These are phyloP conservation scores for Poeciliopsis turrubarensis DNA, from an alignment of 2,113 vertebrate genomes.

Conservation along the genomic window DNA sequence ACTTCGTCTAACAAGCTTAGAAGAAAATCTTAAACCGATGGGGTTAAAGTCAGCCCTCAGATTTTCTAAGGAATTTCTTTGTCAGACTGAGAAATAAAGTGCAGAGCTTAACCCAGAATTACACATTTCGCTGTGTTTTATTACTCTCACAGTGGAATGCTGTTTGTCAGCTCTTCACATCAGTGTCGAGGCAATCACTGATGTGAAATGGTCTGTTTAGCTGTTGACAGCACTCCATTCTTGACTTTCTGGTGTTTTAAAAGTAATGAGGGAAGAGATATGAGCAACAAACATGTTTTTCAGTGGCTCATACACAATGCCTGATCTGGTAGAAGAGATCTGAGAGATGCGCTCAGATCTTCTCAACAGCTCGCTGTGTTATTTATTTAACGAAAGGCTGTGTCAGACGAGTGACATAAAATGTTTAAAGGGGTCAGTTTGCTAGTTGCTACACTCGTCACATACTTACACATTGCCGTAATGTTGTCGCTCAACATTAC, in stretches of 20 bases:
- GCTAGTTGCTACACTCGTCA: not conserved
- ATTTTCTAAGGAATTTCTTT: conserved; percentile 61
- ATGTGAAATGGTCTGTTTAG: conserved; percentile 30
- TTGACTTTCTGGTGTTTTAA: conserved; percentile 15
- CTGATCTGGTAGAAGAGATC: conserved; percentile 10
- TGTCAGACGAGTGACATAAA: conserved; percentile 1
- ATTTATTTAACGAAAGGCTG: not conserved
- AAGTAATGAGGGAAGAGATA: not conserved
- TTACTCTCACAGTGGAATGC: conserved; percentile 67
- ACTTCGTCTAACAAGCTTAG: conserved; percentile 9
- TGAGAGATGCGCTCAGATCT: not conserved
- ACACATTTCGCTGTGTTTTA: conserved; percentile 62
- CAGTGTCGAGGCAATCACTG: conserved; percentile 22
- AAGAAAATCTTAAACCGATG: conserved; percentile 31
- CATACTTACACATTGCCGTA: not conserved
- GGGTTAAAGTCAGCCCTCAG: conserved; percentile 29
- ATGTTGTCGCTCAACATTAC: not conserved
- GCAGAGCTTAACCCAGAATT: conserved; percentile 70
- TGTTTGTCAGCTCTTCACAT: conserved; percentile 27
- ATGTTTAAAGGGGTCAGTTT: conserved; percentile 15
- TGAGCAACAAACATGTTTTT: conserved; percentile 11
- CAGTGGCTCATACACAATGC: conserved; percentile 1
- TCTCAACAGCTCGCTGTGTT: conserved; percentile 2
- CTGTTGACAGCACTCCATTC: conserved; percentile 6
- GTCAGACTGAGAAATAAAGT: conserved; percentile 66